phyloP scores from a whole-genome alignment of 2,113 vertebrate species.

The Ascaphus truei region DNA sequence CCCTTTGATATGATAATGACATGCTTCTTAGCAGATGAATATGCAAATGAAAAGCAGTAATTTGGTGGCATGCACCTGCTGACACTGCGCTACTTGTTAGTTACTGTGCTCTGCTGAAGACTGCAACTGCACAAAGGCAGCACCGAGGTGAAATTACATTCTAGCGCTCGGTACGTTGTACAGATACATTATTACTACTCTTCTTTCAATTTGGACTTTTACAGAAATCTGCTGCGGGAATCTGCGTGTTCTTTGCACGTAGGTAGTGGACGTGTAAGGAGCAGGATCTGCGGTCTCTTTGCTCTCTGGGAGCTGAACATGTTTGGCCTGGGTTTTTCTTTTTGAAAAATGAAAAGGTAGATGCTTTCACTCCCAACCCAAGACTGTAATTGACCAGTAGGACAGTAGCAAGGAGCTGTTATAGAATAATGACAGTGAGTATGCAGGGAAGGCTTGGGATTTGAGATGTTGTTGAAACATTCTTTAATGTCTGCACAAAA shows the following conservation, averaged over 20 bases:
- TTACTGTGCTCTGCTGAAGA: slow-evolving; percentile 78
- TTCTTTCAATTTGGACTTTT: slow-evolving; percentile 76
- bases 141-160: slow-evolving; percentile 83
- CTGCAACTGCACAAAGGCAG: slow-evolving; percentile 80
- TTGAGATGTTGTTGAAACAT: background rate
- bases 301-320: slow-evolving; percentile 1
- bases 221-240: slow-evolving; percentile 71
- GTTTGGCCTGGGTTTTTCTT: background rate
- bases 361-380: slow-evolving; percentile 64
- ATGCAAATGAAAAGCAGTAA: slow-evolving; percentile 95
- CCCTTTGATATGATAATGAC: slow-evolving; percentile 99
- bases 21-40: slow-evolving; percentile 98
- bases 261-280: slow-evolving; percentile 79
- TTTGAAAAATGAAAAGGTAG: slow-evolving; percentile 46
- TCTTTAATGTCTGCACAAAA: no score
- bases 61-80: slow-evolving; percentile 99
- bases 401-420: slow-evolving; percentile 29
- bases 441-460: background rate
- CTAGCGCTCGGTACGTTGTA: slow-evolving; percentile 77
- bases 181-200: slow-evolving; percentile 87
- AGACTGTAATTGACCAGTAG: slow-evolving; percentile 61
- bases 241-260: slow-evolving; percentile 68
- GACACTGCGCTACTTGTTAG: slow-evolving; percentile 85
- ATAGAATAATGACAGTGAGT: background rate
- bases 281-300: slow-evolving; percentile 39